Conservation (phyloP, 2,113 vertebrate species). For the Emydocephalus ijimae region DNA sequence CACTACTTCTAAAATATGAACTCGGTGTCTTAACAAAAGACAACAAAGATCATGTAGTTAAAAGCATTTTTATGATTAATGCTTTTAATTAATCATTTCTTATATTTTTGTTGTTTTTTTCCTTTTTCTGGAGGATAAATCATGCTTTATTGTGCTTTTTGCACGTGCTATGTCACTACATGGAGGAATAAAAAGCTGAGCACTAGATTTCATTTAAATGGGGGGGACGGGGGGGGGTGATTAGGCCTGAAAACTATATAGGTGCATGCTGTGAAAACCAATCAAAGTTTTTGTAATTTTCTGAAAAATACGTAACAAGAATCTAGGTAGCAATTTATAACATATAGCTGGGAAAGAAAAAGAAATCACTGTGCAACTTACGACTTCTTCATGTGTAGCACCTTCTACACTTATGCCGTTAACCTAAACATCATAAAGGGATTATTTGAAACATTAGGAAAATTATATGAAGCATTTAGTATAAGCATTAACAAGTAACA, state of each 20-base stretch:
- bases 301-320: not conserved
- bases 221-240: too few species aligned
- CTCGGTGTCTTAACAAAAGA: not conserved
- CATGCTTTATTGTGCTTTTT: not conserved
- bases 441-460: conserved; percentile 7
- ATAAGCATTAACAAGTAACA: conserved; percentile 27
- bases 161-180: not conserved
- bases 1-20: not conserved
- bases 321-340: not conserved
- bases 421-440: conserved; percentile 72
- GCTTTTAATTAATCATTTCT: not conserved
- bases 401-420: conserved; percentile 91
- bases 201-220: not conserved
- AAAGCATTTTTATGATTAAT: not conserved
- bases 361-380: conserved; percentile 71
- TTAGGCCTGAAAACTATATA: not conserved
- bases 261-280: not conserved
- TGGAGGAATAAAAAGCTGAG: not conserved
- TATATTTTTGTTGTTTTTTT: not conserved
- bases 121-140: not conserved
- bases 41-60: not conserved
- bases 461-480: conserved; percentile 1
- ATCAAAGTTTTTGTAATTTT: not conserved
- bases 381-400: conserved; percentile 91
- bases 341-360: not conserved